These are phyloP conservation scores for Berghia stephanieae DNA, from an alignment of 1,140 invertebrate genomes.

Conservation along the genomic window DNA sequence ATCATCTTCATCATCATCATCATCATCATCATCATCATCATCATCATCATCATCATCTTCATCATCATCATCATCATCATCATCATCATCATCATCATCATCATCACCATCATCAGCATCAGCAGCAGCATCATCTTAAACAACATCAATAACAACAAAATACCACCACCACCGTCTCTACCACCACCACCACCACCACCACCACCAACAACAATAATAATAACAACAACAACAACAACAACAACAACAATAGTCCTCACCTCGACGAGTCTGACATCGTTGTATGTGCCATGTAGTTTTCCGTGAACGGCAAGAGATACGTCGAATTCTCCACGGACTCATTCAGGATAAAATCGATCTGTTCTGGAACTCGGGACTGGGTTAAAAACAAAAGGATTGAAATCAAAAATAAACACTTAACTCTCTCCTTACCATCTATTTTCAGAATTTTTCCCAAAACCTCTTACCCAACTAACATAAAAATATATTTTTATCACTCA, in stretches of 20 bases:
- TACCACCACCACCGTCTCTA: neutral
- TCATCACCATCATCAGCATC: too few relatives aligned
- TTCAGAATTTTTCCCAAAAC: too few relatives aligned
- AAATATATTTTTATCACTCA: too few relatives aligned
- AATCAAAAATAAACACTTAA: too few relatives aligned
- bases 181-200: neutral
- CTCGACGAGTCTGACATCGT: slow-evolving; percentile 9
- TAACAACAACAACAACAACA: neutral
- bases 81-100: neutral
- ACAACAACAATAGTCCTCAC: neutral
- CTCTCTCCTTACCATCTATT: too few relatives aligned
- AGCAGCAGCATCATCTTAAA: neutral
- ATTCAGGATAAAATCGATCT: slow-evolving; percentile 38
- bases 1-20: slow-evolving; percentile 5
- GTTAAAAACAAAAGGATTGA: neutral
- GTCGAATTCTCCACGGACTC: slow-evolving; percentile 29
- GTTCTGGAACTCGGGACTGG: slow-evolving; percentile 37
- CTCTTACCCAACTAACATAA: too few relatives aligned
- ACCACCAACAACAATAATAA: too few relatives aligned
- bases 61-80: slow-evolving; percentile 3
- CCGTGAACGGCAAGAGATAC: slow-evolving; percentile 36
- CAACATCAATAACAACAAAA: neutral
- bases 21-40: slow-evolving; percentile 9
- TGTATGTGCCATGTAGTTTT: slow-evolving; percentile 23
- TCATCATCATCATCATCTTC: slow-evolving; percentile 5